Base-by-base conservation (phyloP, 2,797 vertebrate species). In the Carapus acus region DNA sequence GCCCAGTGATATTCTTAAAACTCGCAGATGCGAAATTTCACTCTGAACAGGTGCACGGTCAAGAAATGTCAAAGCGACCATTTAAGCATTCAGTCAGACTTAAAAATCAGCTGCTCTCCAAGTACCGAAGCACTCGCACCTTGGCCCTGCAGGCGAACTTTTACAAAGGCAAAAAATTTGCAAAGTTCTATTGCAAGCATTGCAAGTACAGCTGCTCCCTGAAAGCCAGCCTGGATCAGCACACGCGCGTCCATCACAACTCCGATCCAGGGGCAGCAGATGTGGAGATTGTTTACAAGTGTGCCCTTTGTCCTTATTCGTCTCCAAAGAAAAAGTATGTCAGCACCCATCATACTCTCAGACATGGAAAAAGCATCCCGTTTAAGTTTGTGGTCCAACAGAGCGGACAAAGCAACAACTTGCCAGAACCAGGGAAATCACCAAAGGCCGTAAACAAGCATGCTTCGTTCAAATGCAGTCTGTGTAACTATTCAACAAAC, bases 191-290 rank as follows among this genome's bases (percentile, higher is more conserved):
- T 82, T 91, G 90, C 67, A 87, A 89, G 57, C 83, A 89, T 20
- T 92, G 90, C 62, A 89, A 89, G 66, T 90, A 90, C 45, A 87
- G 88, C 45, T 89, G 88, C 20, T 88, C 87, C 2, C 91, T 90
- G 0, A 50, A 89, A 67, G 83, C 83, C 48, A 83, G 82, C 27
- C 86, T 86, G 9, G 80, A 80, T 2, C 78, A 85, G 16, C 88
- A 91, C 76, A 85, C 86, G 57, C 85, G 77, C 31, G 82, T 84
- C 60, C 85, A 87, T 51, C 86, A 90, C 57, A 87, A 84, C 33
- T 88, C 81, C 0, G 87, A 85, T 3, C 81, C 88, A 1, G 87
- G 88, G 27, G 85, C 85, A 0, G 89, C 86, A 49, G 86, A 86
- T 58, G 88, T 86, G 65, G 86, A 88, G 71, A 88, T 87, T 65